Conservation (phyloP, 37 sponge, comb jelly and placozoan species). For the Dysidea cf. avara region DNA sequence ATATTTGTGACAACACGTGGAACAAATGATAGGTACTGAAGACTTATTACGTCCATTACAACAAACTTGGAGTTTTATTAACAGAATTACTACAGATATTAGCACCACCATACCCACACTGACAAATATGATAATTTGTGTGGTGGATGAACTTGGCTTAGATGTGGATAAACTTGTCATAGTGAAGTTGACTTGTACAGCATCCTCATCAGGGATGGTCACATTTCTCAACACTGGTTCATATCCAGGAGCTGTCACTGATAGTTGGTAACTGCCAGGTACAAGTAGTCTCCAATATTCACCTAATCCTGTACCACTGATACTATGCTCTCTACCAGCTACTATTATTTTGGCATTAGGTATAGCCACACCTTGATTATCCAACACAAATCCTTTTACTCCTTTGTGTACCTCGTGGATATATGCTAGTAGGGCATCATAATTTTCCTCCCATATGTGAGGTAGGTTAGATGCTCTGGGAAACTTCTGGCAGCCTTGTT, state of each 20-base stretch:
- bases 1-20: too few species aligned
- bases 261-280: constrained; percentile 66
- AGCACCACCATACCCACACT: too few species aligned
- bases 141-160: too few species aligned
- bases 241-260: constrained; percentile 41
- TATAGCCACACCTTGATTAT: constrained; percentile 34
- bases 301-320: constrained; percentile 68
- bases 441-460: constrained; percentile 80
- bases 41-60: too few species aligned
- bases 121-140: too few species aligned
- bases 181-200: constrained; percentile 45
- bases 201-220: constrained; percentile 9
- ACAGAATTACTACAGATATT: too few species aligned
- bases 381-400: constrained; percentile 75
- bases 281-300: constrained; percentile 90
- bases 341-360: constrained; percentile 61
- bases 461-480: constrained; percentile 61
- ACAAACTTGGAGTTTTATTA: too few species aligned
- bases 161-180: not conserved
- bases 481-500: constrained; percentile 89
- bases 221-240: constrained; percentile 5
- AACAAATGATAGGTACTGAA: too few species aligned
- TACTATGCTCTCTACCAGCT: constrained; percentile 36
- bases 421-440: constrained; percentile 61
- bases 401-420: constrained; percentile 85